Evolutionary conservation across 2,888 invertebrate genomes (phyloP), one percentile per base, ranked within the genome.

Genomic region (Meandrusa payeni): DNA sequence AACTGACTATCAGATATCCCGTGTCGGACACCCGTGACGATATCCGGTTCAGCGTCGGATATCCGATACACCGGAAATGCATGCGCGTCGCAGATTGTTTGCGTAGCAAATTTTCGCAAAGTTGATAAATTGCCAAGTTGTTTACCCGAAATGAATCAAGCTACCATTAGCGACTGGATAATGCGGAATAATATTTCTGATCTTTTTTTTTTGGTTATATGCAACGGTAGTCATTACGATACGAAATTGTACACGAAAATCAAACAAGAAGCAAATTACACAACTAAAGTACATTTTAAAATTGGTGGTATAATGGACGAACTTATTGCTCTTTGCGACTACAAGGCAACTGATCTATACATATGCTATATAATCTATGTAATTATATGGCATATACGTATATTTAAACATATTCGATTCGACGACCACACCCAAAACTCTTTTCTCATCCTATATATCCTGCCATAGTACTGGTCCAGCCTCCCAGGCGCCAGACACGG

Each of bases 1-100:
- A 76, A 70, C 76, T 69, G 71, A 72, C 65, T 75, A 80, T 80
- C 77, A 68, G 70, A 77, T 81, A 73, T 78, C 81, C 69, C 59
- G 52, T 54, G 59, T 48, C 66, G 71, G 68, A 69, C 69, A 68
- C 61, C 59, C 62, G 68, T 72, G 73, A 75, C 76, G 72, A 74
- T 76, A 71, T 82, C 83, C 82, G 77, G 75, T 57, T 48, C 12
- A 28, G 48, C 52, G 47, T 64, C 68, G 79, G 79, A 77, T 62
- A 67, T 67, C 47, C 61, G 66, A 64, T 68, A 75, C 72, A 63
- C 62, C 61, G 59, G 54, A 50, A 31, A 33, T 47, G 49, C 47
- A 38, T 26, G 31, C 43, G 43, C 38, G 32, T 33, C 26, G 2
- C 9, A 26, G 5, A 12, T 32, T 7, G 3, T 27, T 15, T 27